Base-by-base conservation (phyloP, 2,113 vertebrate species). In the Calidris pygmaea region DNA sequence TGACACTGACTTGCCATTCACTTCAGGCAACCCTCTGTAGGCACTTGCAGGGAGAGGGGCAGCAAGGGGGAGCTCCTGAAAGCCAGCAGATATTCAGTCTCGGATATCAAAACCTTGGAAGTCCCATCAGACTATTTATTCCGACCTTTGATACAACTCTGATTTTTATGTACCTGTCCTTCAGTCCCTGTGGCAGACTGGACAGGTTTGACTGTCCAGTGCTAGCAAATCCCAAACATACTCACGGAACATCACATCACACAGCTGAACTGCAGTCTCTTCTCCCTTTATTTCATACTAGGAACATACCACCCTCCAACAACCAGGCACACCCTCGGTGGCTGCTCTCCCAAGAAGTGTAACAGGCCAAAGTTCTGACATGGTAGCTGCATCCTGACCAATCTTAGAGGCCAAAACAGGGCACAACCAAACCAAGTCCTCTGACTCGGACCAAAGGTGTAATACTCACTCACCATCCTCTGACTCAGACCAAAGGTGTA, bases 241-340 rank as follows among this genome's bases (percentile, higher is more conserved):
- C 20, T 27, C 39, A 48, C 41, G 1, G 0, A 52, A 66, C 22
- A 34, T 10, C 39, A 16, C 14, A 24, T 10, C 29, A 35, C 11
- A 7, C 30, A 58, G 43, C 17, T 47, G 24, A 58, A 29, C 4
- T 4, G 15, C 15, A 35, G 7, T 17, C 29, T 17, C 29, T 60
- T 56, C 59, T 45, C 41, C 63, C 23, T 30, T 37, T 5, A 0
- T 56, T 67, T 19, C 14, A 8, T 9, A 22, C 8, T 37, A 63
- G 19, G 48, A 67, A 34, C 2, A 0, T 14, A 41, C 3, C 29
- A 47, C 16, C 9, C 13, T 32, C 2, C 0, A 77, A 55, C 56
- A 60, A 50, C 3, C 35, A 77, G 20, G n/a, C 8, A 45, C 41
- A 15, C 0, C 1, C 62, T 79, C 48, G 21, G 41, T 14, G 77